Evolutionary conservation across 1,140 invertebrate genomes (phyloP).

Genomic region (Bombus confusus): DNA sequence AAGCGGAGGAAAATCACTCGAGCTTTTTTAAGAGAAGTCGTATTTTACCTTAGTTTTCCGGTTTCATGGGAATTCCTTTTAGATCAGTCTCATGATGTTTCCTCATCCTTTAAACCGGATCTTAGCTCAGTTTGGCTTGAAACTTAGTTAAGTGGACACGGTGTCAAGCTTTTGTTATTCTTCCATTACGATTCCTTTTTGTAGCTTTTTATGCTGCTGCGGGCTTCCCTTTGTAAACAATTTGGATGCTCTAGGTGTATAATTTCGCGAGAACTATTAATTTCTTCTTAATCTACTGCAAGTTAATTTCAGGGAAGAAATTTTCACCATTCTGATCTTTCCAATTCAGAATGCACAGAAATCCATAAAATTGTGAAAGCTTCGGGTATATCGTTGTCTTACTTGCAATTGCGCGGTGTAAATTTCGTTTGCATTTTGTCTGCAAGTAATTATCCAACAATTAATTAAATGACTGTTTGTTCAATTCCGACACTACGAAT

Average conservation of each 20-base stretch:
- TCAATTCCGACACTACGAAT: too few relatives aligned
- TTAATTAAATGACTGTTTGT: too few relatives aligned
- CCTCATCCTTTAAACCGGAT: not conserved
- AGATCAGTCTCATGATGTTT: not conserved
- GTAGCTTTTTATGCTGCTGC: not conserved
- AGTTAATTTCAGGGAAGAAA: not conserved
- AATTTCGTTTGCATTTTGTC: too few relatives aligned
- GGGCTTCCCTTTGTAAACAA: not conserved
- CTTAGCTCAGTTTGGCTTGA: not conserved
- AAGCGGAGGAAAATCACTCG: not conserved
- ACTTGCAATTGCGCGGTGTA: too few relatives aligned
- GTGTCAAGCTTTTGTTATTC: constrained; percentile 7
- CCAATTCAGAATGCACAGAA: not conserved
- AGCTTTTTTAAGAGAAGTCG: not conserved
- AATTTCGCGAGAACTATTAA: not conserved
- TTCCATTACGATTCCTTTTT: not conserved
- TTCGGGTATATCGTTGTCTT: too few relatives aligned
- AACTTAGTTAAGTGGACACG: constrained; percentile 1
- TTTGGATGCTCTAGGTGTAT: not conserved
- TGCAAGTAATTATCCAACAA: too few relatives aligned
- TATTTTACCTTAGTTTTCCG: not conserved
- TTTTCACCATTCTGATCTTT: not conserved
- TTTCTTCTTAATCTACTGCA: not conserved
- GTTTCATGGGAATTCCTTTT: not conserved
- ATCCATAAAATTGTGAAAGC: too few relatives aligned